Percentiles rank a stretch among this genome's conserved stretches.
Conservation (phyloP, 2,797 vertebrate genomes). For the Sebastes alutus region DNA sequence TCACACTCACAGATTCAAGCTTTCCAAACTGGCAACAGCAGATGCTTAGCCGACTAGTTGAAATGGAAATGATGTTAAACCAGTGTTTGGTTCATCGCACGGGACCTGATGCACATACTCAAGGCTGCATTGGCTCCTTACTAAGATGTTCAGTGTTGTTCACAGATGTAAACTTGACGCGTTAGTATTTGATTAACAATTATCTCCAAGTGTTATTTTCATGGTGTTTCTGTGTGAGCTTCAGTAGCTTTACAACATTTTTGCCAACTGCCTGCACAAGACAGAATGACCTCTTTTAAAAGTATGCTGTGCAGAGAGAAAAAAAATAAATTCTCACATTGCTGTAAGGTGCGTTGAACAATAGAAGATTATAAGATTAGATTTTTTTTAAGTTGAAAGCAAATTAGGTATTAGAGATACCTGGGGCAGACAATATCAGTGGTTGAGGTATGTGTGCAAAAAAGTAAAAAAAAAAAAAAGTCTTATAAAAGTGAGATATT, state of each 20-base stretch:
- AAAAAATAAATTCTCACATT: neutral
- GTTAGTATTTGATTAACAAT: constrained; percentile 11
- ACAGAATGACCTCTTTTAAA: constrained; percentile 6
- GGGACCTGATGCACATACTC: constrained; percentile 10
- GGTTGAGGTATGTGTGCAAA: neutral
- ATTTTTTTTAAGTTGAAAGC: constrained; percentile 14
- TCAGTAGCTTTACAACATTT: neutral
- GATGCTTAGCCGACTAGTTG: constrained; percentile 14
- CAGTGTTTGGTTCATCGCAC: constrained; percentile 15
- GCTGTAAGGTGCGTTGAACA: neutral
- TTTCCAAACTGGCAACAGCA: constrained; percentile 25
- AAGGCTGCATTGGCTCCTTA: constrained; percentile 28
- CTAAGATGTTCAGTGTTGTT: constrained; percentile 22
- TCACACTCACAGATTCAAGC: constrained; percentile 9
- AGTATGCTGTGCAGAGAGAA: neutral
- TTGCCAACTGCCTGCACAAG: neutral
- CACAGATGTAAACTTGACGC: constrained; percentile 13
- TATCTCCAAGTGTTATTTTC: neutral
- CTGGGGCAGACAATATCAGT: neutral
- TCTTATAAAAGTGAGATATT: constrained; percentile 7
- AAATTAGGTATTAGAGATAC: constrained; percentile 20
- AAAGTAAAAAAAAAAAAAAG: constrained; percentile 19
- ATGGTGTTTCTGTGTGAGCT: neutral
- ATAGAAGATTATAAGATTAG: constrained; percentile 15
- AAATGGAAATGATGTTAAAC: constrained; percentile 37